Evolutionary conservation across 2,113 vertebrate genomes (phyloP).

Genomic region (Myotis yumanensis): DNA sequence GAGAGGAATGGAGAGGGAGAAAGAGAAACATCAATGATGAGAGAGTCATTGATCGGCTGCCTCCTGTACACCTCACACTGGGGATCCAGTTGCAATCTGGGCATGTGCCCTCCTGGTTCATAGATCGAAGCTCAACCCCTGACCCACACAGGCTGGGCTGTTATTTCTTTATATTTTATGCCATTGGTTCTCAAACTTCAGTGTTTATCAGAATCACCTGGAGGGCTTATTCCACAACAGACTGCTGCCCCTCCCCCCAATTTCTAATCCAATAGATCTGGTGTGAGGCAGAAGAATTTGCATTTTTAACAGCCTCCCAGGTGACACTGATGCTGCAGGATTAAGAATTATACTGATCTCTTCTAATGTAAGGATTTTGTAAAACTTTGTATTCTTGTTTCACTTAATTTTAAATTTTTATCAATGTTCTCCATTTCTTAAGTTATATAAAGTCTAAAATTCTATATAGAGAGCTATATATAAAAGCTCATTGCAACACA

Average conservation of each 20-base stretch:
- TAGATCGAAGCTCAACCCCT: too few species aligned
- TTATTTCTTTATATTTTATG: neutral
- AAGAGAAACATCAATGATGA: too few species aligned
- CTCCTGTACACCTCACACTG: too few species aligned
- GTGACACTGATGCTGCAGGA: neutral
- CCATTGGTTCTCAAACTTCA: neutral
- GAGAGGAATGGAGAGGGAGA: too few species aligned
- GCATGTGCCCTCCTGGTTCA: too few species aligned
- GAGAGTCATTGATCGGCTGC: too few species aligned
- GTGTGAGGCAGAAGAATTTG: neutral
- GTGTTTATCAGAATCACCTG: neutral
- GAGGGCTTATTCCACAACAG: neutral
- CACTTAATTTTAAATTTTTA: neutral
- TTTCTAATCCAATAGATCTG: neutral
- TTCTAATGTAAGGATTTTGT: neutral
- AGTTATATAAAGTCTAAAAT: neutral
- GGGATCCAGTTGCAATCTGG: too few species aligned
- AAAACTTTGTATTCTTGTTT: neutral
- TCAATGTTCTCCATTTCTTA: neutral
- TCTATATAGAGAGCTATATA: neutral
- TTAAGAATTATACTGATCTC: neutral
- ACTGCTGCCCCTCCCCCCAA: rapidly evolving
- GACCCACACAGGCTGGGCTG: too few species aligned
- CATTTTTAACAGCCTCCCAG: neutral
- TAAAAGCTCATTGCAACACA: neutral